Evolutionary conservation across 2,888 invertebrate species (phyloP), one percentile per base, ranked within the genome.

Genomic region (Diplazon laetatorius): DNA sequence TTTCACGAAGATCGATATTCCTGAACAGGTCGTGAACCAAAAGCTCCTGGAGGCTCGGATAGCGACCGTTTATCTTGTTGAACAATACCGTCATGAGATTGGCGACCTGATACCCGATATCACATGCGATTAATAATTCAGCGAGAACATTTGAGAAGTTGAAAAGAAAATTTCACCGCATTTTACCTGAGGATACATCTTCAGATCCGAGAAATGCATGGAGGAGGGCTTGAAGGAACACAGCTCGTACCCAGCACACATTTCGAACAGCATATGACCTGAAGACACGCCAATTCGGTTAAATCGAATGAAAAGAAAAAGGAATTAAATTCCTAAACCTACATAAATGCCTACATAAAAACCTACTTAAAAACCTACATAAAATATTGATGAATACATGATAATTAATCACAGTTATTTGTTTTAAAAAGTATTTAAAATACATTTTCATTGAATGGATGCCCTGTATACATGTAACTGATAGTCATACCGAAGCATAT

Each of bases 191-290:
- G 96, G 95, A 91, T 94, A 94, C 87, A 93, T 92, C 85, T 94
- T 93, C 84, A 96, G 91, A 90, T 95, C 94, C 90, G 94, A 89
- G 89, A 96, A 92, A 87, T 97, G 94, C 81, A 94, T 94, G 2
- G 95, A 93, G 82, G 95, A 94, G 62, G 96, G 96, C 87, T 94
- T 93, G 65, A 96, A 94, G 46, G 95, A 93, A 83, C 95, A 94
- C 81, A 97, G 91, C 87, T 97, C 96, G 83, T 95, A 94, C 44
- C 97, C 98, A 16, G 96, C 95, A 85, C 97, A 95, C 97, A 98
- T 98, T 92, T 98, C 98, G 90, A 96, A 97, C 73, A 98, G 92
- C 87, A 98, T 94, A 90, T 96, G 96, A 35, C 93, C 94, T 94
- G 85, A 18, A 87, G 88, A 73, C 66, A 63, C 2, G 30, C 37